Conservation (phyloP, 2,797 vertebrate species). For the Enteromius radiatus region DNA sequence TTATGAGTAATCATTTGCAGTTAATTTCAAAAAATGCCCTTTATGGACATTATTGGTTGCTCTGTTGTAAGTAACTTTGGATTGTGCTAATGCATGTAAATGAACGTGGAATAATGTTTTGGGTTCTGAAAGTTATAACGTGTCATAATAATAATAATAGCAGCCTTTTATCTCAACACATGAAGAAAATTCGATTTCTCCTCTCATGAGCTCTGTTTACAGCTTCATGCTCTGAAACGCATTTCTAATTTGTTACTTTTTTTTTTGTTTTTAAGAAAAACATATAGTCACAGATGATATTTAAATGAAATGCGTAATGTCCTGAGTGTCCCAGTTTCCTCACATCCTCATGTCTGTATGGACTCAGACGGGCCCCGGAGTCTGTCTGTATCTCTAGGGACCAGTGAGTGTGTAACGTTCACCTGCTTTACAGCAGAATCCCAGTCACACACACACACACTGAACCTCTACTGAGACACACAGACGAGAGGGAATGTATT, state of each 20-base stretch:
- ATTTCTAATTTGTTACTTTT: neutral
- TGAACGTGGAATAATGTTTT: neutral
- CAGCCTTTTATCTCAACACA: neutral
- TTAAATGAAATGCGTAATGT: neutral
- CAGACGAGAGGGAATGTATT: conserved; percentile 44
- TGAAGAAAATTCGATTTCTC: neutral
- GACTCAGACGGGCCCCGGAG: neutral
- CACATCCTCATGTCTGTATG: neutral
- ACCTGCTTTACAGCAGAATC: conserved; percentile 7
- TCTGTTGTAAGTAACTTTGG: too few species aligned
- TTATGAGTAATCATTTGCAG: neutral
- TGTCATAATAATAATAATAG: neutral
- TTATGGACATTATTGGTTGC: neutral
- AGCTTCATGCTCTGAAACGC: neutral
- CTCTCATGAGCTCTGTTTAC: neutral
- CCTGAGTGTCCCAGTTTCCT: neutral
- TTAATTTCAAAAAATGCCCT: neutral
- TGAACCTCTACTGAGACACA: neutral
- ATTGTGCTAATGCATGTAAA: neutral
- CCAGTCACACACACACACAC: conserved; percentile 19
- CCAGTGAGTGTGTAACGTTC: conserved; percentile 1
- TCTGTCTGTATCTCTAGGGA: neutral
- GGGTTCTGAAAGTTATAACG: neutral
- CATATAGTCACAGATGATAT: neutral
- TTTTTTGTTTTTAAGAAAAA: neutral